Conservation (phyloP, 2,888 invertebrate species). For the Tribolium freemani region DNA sequence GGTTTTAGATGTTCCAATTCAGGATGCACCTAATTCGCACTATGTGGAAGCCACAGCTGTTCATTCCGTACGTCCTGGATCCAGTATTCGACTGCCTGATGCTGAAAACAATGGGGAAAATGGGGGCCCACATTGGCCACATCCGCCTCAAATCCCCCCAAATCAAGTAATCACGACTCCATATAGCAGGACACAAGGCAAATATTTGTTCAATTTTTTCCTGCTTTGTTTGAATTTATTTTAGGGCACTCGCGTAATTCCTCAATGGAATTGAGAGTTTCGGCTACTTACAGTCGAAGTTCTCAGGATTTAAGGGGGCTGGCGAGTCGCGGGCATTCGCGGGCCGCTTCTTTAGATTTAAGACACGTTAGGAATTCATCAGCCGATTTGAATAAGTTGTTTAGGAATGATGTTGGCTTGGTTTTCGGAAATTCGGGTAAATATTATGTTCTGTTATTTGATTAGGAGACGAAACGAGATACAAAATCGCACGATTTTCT, state of each 20-base stretch:
- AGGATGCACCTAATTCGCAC: conserved; percentile 65
- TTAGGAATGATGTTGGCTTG: conserved; percentile 79
- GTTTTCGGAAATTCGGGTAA: conserved; percentile 73
- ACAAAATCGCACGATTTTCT: no score
- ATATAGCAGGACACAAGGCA: conserved; percentile 38
- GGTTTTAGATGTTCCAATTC: conserved; percentile 70
- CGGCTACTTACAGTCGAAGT: conserved; percentile 67
- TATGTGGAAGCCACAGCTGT: conserved; percentile 57
- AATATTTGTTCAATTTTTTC: background rate
- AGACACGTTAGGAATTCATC: conserved; percentile 82
- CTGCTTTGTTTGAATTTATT: background rate
- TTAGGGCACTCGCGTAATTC: conserved; percentile 83
- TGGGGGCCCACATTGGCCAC: conserved; percentile 34
- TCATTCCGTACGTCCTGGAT: conserved; percentile 47
- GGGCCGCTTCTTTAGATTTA: conserved; percentile 86
- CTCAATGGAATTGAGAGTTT: conserved; percentile 81
- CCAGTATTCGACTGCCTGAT: conserved; percentile 38
- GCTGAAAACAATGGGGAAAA: conserved; percentile 28
- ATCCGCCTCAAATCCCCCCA: conserved; percentile 20
- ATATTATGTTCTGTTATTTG: no score
- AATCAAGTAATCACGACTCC: conserved; percentile 34
- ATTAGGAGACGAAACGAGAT: no score
- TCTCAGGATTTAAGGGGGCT: conserved; percentile 69
- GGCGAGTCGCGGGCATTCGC: conserved; percentile 77
- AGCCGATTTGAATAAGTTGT: conserved; percentile 80